Conservation (phyloP, 2,113 vertebrate genomes). For the Edolisoma coerulescens region DNA sequence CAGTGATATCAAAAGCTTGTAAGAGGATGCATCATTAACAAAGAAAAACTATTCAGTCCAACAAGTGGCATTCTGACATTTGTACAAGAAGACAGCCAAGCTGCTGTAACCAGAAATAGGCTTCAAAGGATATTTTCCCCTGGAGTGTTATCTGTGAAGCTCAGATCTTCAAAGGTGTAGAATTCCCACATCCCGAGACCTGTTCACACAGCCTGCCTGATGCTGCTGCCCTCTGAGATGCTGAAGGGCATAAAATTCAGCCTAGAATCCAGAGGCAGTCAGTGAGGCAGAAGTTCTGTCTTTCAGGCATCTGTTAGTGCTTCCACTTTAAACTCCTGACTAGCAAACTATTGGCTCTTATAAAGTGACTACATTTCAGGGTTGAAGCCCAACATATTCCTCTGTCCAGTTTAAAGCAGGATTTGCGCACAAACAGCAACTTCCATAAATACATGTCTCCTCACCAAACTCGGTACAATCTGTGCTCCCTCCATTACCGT, state of each 20-base stretch:
- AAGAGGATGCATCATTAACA: accelerated
- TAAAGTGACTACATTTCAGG: background rate
- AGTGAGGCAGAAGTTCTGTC: background rate
- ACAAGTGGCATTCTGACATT: background rate
- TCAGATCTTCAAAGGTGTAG: conserved; percentile 23
- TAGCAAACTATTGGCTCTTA: background rate
- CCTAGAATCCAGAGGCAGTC: background rate
- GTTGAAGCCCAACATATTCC: background rate
- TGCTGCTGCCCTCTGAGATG: background rate
- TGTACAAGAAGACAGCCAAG: background rate
- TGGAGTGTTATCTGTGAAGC: background rate
- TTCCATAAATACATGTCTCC: background rate
- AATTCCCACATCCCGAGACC: background rate
- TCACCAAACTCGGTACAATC: background rate
- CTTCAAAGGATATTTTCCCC: conserved; percentile 30
- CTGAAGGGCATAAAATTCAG: background rate
- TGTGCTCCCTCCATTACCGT: background rate
- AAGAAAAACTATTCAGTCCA: background rate
- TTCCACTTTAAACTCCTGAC: background rate
- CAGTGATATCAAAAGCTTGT: background rate
- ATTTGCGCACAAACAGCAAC: background rate
- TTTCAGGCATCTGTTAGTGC: background rate
- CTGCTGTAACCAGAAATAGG: conserved; percentile 26
- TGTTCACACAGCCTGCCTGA: accelerated
- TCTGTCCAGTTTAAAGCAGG: background rate